Evolutionary conservation across 1,140 invertebrate genomes (phyloP).

Genomic region (Phenacoccus solenopsis): DNA sequence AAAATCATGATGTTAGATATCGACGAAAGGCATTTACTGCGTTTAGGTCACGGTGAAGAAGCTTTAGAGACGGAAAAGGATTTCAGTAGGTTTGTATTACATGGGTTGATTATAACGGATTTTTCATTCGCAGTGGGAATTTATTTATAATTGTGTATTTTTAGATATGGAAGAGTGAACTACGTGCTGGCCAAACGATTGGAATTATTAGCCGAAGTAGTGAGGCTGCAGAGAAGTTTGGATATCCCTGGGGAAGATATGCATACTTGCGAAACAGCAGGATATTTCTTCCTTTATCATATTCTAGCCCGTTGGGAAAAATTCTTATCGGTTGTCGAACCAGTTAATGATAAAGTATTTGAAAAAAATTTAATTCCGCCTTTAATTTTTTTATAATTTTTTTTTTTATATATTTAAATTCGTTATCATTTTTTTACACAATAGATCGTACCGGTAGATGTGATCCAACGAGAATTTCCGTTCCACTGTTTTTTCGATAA

Average conservation of each 20-base stretch:
- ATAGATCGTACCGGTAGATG: slow-evolving; percentile 33
- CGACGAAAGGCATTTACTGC: slow-evolving; percentile 91
- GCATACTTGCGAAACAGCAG: slow-evolving; percentile 97
- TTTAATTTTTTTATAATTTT: background rate
- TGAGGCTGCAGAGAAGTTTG: slow-evolving; percentile 65
- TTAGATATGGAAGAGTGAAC: slow-evolving; percentile 92
- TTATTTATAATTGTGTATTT: background rate
- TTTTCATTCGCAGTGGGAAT: background rate
- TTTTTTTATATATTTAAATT: background rate
- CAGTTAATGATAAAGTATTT: slow-evolving; percentile 34
- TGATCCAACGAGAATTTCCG: slow-evolving; percentile 69
- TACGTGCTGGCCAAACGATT: slow-evolving; percentile 90
- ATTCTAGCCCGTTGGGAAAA: slow-evolving; percentile 83
- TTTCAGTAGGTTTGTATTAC: slow-evolving; percentile 59
- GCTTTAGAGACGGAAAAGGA: slow-evolving; percentile 98
- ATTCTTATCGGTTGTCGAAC: slow-evolving; percentile 53
- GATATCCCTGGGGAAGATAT: slow-evolving; percentile 80
- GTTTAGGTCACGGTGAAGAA: slow-evolving; percentile 99
- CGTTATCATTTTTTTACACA: slow-evolving; percentile 15
- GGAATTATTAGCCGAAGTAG: slow-evolving; percentile 81
- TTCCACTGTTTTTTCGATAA: slow-evolving; percentile 84
- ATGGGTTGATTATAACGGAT: background rate
- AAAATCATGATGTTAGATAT: slow-evolving; percentile 98
- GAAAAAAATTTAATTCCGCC: background rate
- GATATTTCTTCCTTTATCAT: slow-evolving; percentile 80